A percentile compares a stretch with the other conserved stretches of the same genome.
Conservation (phyloP, 2,797 vertebrate genomes). For the Halcyon smyrnensis region DNA sequence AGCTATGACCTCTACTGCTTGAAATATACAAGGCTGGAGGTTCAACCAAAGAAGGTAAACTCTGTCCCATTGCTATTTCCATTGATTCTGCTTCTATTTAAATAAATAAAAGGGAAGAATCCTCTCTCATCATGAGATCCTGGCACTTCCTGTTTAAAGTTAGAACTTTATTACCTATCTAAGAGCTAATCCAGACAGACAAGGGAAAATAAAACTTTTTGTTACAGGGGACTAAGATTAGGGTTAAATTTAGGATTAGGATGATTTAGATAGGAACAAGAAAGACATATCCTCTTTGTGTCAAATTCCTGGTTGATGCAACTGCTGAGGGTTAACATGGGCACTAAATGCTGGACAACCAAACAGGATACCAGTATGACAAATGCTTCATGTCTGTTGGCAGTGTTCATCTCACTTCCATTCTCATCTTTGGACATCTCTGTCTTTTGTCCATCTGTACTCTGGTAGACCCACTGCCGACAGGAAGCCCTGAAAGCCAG, state of each 20-base stretch:
- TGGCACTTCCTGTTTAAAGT: neutral
- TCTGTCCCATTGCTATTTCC: neutral
- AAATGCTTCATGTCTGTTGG: fast-evolving
- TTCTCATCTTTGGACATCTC: neutral
- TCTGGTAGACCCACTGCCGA: neutral
- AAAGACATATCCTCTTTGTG: neutral
- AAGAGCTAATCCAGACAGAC: neutral
- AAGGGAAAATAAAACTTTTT: neutral
- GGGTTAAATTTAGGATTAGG: neutral
- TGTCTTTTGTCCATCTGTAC: neutral
- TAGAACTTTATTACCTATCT: neutral
- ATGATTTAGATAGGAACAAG: neutral
- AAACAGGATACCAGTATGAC: neutral
- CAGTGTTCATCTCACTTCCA: neutral
- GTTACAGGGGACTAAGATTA: neutral
- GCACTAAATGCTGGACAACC: neutral
- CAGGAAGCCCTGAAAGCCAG: neutral
- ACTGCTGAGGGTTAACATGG: neutral
- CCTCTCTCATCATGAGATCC: neutral
- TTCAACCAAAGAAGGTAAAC: neutral
- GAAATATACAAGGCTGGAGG: neutral
- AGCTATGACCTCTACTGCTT: neutral
- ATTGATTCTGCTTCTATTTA: neutral
- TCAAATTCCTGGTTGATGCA: neutral
- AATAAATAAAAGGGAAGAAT: neutral